These are phyloP conservation scores for Sebastes melanostomus DNA, from an alignment of 2,797 vertebrate genomes.

Conservation along the genomic window DNA sequence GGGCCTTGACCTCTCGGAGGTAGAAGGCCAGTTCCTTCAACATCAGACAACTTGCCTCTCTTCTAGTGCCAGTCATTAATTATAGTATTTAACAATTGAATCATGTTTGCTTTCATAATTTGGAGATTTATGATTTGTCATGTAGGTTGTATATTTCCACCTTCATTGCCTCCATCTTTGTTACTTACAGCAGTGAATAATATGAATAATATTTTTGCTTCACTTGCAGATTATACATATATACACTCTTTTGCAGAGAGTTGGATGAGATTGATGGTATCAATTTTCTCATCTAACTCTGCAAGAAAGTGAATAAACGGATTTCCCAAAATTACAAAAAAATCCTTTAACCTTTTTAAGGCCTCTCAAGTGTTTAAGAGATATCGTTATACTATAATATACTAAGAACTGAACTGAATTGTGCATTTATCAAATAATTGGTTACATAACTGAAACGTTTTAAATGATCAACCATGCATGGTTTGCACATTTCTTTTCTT, in stretches of 20 bases:
- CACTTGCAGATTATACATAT: no score
- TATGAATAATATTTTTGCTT: not conserved
- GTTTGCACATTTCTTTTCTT: not conserved
- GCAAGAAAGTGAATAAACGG: no score
- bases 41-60: slow-evolving; percentile 28
- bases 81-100: not conserved
- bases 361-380: not conserved
- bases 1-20: no score
- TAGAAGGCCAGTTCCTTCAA: no score
- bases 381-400: not conserved
- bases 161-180: not conserved
- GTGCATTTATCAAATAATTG: not conserved
- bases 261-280: no score
- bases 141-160: not conserved
- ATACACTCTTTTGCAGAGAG: no score
- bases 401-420: not conserved
- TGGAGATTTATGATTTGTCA: not conserved
- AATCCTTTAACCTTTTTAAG: no score
- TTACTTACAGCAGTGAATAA: not conserved
- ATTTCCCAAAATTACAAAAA: no score
- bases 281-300: no score
- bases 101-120: not conserved
- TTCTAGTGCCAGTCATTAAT: not conserved
- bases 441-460: not conserved
- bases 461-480: not conserved